Evolutionary conservation across 2,888 invertebrate species (phyloP).

Genomic region (Pachymerium ferrugineum): DNA sequence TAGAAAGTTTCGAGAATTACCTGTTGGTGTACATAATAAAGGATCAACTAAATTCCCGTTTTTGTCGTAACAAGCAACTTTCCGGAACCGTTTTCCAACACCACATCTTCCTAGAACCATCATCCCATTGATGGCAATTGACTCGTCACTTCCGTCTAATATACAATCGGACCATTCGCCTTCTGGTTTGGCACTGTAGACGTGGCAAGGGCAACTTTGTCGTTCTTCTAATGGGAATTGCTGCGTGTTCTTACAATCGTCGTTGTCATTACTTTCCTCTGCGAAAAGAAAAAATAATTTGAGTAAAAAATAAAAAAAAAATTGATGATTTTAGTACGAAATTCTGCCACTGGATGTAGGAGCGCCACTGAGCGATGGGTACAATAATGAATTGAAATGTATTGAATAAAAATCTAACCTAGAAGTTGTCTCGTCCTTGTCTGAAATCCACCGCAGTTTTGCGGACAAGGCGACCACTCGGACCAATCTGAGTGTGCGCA

Average conservation of each 20-base stretch:
- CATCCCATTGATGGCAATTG: constrained; percentile 34
- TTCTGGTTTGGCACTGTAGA: constrained; percentile 34
- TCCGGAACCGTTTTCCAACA: constrained; percentile 34
- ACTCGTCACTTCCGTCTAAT: constrained; percentile 36
- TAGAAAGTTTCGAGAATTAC: background rate
- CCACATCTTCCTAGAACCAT: constrained; percentile 36
- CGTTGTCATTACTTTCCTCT: constrained; percentile 31
- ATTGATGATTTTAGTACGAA: background rate
- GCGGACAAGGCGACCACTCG: constrained; percentile 49
- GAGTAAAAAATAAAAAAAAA: background rate
- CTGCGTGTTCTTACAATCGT: constrained; percentile 32
- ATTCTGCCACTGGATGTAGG: too few species aligned
- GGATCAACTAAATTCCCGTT: constrained; percentile 35
- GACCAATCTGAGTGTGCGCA: constrained; percentile 54
- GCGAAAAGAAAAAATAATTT: background rate
- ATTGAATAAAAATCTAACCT: constrained; percentile 38
- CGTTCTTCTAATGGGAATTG: constrained; percentile 34
- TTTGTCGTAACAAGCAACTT: constrained; percentile 36
- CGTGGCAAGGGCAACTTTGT: constrained; percentile 36
- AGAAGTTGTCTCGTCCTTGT: constrained; percentile 44
- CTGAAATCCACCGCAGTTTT: constrained; percentile 45
- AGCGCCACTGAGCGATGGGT: too few species aligned
- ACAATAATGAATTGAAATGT: background rate
- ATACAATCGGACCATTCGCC: constrained; percentile 36
- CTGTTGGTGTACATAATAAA: constrained; percentile 35